These are phyloP conservation scores for Cyclophora punctaria DNA, from an alignment of 2,888 invertebrate species.

Conservation along the genomic window DNA sequence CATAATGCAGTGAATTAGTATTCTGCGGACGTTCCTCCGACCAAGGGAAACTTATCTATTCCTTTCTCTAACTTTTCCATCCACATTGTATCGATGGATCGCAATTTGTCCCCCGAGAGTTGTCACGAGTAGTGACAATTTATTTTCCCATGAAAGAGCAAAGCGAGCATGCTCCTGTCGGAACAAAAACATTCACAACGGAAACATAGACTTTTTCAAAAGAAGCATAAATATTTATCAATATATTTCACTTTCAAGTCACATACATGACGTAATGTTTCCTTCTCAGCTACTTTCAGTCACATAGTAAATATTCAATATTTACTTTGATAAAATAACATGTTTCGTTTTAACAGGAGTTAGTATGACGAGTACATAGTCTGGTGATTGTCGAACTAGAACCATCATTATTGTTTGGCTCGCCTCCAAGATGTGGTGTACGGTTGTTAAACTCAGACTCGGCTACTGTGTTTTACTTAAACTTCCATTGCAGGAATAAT, in stretches of 20 bases:
- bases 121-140: slow-evolving; percentile 15
- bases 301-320: no score
- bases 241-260: no score
- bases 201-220: no score
- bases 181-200: no score
- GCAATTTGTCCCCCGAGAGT: slow-evolving; percentile 18
- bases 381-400: no score
- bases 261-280: no score
- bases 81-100: slow-evolving; percentile 21
- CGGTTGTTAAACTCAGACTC: slow-evolving; percentile 3
- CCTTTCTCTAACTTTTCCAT: slow-evolving; percentile 25
- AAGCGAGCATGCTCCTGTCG: neutral
- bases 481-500: slow-evolving; percentile 2
- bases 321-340: no score
- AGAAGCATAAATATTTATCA: no score
- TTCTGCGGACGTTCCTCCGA: slow-evolving; percentile 27
- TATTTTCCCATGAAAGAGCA: slow-evolving; percentile 10
- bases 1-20: slow-evolving; percentile 40
- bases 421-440: slow-evolving; percentile 2
- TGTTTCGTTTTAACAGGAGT: no score
- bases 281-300: no score
- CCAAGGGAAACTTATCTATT: slow-evolving; percentile 30
- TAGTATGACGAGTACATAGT: no score
- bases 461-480: slow-evolving; percentile 3
- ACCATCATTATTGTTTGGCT: slow-evolving; percentile 3